phyloP scores from a whole-genome alignment of 2,113 vertebrate species.

The Paradoxurus hermaphroditus region DNA sequence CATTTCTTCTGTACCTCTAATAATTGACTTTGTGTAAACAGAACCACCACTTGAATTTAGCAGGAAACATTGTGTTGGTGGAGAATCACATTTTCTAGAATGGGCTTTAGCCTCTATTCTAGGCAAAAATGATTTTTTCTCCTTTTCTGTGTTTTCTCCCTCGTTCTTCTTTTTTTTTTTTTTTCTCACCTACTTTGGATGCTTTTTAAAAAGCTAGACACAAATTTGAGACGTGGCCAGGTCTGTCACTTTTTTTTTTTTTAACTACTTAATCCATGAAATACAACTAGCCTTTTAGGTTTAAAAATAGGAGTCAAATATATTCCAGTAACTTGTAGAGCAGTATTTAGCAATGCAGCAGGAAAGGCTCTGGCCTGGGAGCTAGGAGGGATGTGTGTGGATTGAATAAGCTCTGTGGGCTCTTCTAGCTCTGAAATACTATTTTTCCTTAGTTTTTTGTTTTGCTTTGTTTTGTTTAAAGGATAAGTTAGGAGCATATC shows the following conservation, averaged over 20 bases:
- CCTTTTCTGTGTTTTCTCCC: neutral
- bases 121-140: neutral
- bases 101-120: conserved; percentile 16
- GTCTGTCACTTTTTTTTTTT: neutral
- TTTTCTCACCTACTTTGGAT: neutral
- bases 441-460: conserved; percentile 37
- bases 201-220: conserved; percentile 26
- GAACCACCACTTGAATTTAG: conserved; percentile 25
- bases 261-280: neutral
- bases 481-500: neutral
- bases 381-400: neutral
- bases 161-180: neutral
- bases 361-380: neutral
- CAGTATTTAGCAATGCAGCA: conserved; percentile 11
- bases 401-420: neutral
- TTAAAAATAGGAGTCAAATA: conserved; percentile 36
- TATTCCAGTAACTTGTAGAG: conserved; percentile 11
- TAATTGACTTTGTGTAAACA: conserved; percentile 45
- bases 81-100: conserved; percentile 43
- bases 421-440: neutral
- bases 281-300: conserved; percentile 31
- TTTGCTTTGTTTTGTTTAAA: conserved; percentile 34
- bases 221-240: conserved; percentile 20
- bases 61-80: neutral
- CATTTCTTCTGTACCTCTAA: conserved; percentile 47